Evolutionary conservation across 2,888 invertebrate genomes (phyloP).

Genomic region (Melieria omissa): DNA sequence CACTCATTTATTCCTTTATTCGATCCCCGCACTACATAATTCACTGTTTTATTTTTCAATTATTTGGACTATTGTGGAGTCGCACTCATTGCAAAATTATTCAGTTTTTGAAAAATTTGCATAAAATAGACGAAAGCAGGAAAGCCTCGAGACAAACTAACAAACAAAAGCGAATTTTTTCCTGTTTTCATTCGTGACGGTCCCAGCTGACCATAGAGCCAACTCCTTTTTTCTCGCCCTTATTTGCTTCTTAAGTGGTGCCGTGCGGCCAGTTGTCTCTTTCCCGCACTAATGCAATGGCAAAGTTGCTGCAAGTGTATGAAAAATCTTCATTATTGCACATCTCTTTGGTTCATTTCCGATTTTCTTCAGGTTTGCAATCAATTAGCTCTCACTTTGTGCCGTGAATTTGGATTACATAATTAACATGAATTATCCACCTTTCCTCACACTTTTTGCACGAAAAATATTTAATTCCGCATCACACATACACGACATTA

Average conservation of each 20-base stretch:
- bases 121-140: slow-evolving; percentile 27
- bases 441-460: too few relatives aligned
- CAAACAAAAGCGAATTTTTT: slow-evolving; percentile 32
- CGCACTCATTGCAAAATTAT: not conserved
- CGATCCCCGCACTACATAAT: not conserved
- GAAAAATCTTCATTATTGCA: slow-evolving; percentile 22
- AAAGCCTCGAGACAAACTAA: slow-evolving; percentile 32
- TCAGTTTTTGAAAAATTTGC: slow-evolving; percentile 30
- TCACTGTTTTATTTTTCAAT: not conserved
- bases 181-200: slow-evolving; percentile 33
- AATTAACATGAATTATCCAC: too few relatives aligned
- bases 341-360: slow-evolving; percentile 7
- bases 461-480: too few relatives aligned
- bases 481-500: too few relatives aligned
- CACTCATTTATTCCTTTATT: not conserved
- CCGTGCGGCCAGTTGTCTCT: slow-evolving; percentile 15
- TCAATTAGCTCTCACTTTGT: not conserved
- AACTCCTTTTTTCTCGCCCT: slow-evolving; percentile 29
- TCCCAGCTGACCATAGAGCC: slow-evolving; percentile 33
- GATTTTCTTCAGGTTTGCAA: slow-evolving; percentile 15
- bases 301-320: slow-evolving; percentile 20
- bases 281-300: slow-evolving; percentile 28
- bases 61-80: not conserved
- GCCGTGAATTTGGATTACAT: too few relatives aligned
- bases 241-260: slow-evolving; percentile 16